These are phyloP conservation scores for Parazoanthus atlanticus DNA, from an alignment of 92 coral and sea anemone species.

Conservation along the genomic window DNA sequence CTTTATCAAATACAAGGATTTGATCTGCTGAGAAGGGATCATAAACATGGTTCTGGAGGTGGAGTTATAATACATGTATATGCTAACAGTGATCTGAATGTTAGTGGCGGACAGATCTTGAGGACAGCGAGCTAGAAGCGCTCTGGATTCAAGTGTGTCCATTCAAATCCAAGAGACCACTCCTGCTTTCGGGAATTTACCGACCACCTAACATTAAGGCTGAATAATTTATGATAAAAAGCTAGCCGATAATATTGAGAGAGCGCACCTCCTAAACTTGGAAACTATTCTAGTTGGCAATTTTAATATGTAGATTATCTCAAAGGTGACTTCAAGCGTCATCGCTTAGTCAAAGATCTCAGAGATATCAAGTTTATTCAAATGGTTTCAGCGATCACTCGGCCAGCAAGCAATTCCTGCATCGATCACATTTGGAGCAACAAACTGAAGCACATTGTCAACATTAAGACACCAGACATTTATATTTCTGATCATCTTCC, in stretches of 20 bases:
- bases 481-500: conserved; percentile 42
- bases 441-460: too few species aligned
- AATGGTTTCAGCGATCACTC: conserved; percentile 17
- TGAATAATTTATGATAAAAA: conserved; percentile 21
- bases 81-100: conserved; percentile 31
- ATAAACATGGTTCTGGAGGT: conserved; percentile 22
- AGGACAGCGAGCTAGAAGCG: conserved; percentile 35
- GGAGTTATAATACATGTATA: conserved; percentile 38
- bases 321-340: not conserved
- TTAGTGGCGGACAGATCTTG: conserved; percentile 35
- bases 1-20: conserved; percentile 39
- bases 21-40: conserved; percentile 26
- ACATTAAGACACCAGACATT: conserved; percentile 12
- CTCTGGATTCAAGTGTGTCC: conserved; percentile 42
- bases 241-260: conserved; percentile 36
- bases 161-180: conserved; percentile 35
- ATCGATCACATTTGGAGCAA: conserved; percentile 25
- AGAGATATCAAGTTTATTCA: conserved; percentile 20
- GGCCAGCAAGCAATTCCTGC: conserved; percentile 7
- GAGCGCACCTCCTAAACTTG: conserved; percentile 28
- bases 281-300: conserved; percentile 36
- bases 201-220: conserved; percentile 36
- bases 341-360: conserved; percentile 2
- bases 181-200: conserved; percentile 33
- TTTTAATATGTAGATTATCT: conserved; percentile 11